phyloP scores from a whole-genome alignment of 1,140 invertebrate genomes.

The Hormaphis cornu region DNA sequence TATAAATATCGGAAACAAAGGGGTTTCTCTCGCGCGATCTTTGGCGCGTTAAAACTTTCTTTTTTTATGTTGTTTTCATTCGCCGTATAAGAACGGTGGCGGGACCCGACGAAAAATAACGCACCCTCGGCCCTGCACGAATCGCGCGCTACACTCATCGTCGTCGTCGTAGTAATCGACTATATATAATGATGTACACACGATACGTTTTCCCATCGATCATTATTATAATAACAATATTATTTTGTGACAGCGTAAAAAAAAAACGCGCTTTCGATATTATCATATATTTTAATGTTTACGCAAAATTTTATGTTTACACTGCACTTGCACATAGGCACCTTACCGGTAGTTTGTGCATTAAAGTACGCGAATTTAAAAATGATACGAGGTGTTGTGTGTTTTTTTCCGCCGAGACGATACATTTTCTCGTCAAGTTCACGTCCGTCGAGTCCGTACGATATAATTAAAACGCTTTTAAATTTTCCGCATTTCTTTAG shows the following conservation, averaged over 20 bases:
- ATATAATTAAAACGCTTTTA: neutral
- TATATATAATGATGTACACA: neutral
- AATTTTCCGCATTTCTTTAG: too few species aligned
- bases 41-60: constrained; percentile 14
- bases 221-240: too few species aligned
- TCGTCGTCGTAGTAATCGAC: constrained; percentile 15
- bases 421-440: neutral
- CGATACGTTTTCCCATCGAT: constrained; percentile 20
- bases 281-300: too few species aligned
- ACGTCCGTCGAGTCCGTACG: neutral
- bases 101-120: constrained; percentile 19
- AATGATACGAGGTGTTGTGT: too few species aligned
- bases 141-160: neutral
- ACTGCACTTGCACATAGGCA: too few species aligned
- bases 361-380: too few species aligned
- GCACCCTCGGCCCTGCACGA: neutral
- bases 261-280: too few species aligned
- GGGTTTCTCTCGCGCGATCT: constrained; percentile 23
- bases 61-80: neutral
- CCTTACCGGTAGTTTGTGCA: too few species aligned
- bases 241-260: too few species aligned
- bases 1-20: constrained; percentile 32
- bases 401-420: neutral
- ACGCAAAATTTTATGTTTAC: too few species aligned
- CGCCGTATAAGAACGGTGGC: neutral